These are phyloP conservation scores for Brenthis hecate DNA, from an alignment of 2,888 invertebrate species.

Conservation along the genomic window DNA sequence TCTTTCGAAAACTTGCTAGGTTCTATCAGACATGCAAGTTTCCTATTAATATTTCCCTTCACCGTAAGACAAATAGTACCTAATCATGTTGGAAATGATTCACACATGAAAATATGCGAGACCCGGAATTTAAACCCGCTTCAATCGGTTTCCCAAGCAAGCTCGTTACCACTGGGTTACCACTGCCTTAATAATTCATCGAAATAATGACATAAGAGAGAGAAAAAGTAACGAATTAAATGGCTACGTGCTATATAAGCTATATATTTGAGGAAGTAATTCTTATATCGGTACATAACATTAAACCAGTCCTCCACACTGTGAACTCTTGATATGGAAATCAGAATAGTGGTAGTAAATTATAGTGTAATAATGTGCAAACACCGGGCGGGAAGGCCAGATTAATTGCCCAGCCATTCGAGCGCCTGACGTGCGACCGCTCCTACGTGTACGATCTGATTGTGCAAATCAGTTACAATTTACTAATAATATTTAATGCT, in stretches of 20 bases:
- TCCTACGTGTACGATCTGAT: constrained; percentile 8
- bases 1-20: too few relatives aligned
- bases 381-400: constrained; percentile 23
- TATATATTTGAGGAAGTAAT: background rate
- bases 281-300: background rate
- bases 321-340: constrained; percentile 20
- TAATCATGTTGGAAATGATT: too few relatives aligned
- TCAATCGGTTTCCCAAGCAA: too few relatives aligned
- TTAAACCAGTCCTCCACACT: constrained; percentile 14
- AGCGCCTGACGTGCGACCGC: constrained; percentile 25
- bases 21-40: too few relatives aligned
- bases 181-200: too few relatives aligned
- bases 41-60: too few relatives aligned
- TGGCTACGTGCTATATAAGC: background rate
- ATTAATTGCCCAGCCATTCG: constrained; percentile 31
- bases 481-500: too few relatives aligned
- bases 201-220: too few relatives aligned
- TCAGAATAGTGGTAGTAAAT: constrained; percentile 16
- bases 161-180: too few relatives aligned
- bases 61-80: too few relatives aligned
- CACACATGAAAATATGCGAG: too few relatives aligned
- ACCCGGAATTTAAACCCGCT: too few relatives aligned
- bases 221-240: background rate
- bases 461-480: constrained; percentile 1
- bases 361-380: constrained; percentile 22